Evolutionary conservation across 1,140 invertebrate species (phyloP).

Genomic region (Sycophila sp.): DNA sequence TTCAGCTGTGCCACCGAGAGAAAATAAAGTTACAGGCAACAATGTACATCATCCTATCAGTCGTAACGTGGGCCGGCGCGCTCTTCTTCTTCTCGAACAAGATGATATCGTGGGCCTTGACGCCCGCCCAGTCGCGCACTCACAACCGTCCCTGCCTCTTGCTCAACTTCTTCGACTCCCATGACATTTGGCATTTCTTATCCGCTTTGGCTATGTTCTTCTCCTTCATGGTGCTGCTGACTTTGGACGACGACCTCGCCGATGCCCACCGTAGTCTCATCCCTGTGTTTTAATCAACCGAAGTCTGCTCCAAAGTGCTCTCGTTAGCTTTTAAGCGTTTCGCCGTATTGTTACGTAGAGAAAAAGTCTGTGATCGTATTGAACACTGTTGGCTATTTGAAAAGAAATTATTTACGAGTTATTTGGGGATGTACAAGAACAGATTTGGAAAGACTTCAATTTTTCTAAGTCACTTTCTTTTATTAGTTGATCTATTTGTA

Average conservation of each 20-base stretch:
- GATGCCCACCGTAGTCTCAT: constrained; percentile 75
- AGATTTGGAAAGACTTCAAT: not conserved
- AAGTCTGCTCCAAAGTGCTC: not conserved
- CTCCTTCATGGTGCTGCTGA: constrained; percentile 84
- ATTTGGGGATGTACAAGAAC: no score
- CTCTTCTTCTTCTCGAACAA: constrained; percentile 81
- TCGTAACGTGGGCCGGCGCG: constrained; percentile 75
- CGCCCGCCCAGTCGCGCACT: constrained; percentile 81
- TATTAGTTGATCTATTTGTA: no score
- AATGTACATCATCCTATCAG: constrained; percentile 74
- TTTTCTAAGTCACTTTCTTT: not conserved
- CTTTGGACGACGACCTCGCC: constrained; percentile 81
- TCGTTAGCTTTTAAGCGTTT: constrained; percentile 5
- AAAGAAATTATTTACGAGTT: no score
- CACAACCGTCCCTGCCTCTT: constrained; percentile 80
- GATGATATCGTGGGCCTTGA: constrained; percentile 83
- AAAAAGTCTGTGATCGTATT: constrained; percentile 7
- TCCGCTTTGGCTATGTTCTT: constrained; percentile 89
- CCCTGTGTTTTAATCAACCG: constrained; percentile 77
- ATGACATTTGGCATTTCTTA: constrained; percentile 91
- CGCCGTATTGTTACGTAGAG: constrained; percentile 1
- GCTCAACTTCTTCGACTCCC: constrained; percentile 84
- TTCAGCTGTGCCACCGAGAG: constrained; percentile 77
- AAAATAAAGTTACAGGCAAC: constrained; percentile 71
- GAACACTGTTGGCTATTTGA: not conserved